Evolutionary conservation across 2,113 vertebrate genomes (phyloP), one percentile per base, ranked within the genome.

Genomic region (Leptobrachium leishanense): DNA sequence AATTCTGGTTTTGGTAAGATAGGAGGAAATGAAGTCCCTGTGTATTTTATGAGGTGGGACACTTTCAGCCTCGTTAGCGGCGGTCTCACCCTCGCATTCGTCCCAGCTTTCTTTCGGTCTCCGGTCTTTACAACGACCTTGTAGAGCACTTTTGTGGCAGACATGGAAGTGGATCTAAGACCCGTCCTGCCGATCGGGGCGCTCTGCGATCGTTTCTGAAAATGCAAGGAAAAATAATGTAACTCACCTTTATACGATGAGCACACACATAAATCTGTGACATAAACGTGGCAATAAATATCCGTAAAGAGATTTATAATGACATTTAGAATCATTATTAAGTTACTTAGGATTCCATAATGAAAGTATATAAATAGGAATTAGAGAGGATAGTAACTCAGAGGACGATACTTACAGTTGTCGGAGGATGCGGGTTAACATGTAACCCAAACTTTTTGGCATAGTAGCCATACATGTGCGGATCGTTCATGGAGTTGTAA

Each of bases 51-150:
- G 20, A 31, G 20, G 46, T 50, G 46, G 4, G 4, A 5, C 4
- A 5, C 4, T 50, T 50, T 50, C 8, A 5, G 4, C 4, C 4
- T 4, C 8, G 46, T 50, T 50, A 8, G 4, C 11, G 55, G 43
- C 12, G 1, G 15, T 2, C 82, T 82, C 57, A 84, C 83, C 83
- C 74, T 82, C 53, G 83, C 84, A 69, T 70, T 43, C 39, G 84
- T 84, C 20, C 83, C 82, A 2, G 76, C 63, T 10, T 74, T 43
- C 68, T 64, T 86, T 53, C 78, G 77, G 43, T 86, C 67, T 53
- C 83, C 85, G 1, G 85, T 85, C 39, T 83, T 83, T 62, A 85
- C 83, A 6, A 69, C 73, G 4, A 85, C 83, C 67, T 83, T 83
- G 67, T 84, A 85, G 1, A 83, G 67, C 2, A 80, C 76, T 15